phyloP scores from a whole-genome alignment of 2,113 vertebrate genomes.

The Ciconia maguari region DNA sequence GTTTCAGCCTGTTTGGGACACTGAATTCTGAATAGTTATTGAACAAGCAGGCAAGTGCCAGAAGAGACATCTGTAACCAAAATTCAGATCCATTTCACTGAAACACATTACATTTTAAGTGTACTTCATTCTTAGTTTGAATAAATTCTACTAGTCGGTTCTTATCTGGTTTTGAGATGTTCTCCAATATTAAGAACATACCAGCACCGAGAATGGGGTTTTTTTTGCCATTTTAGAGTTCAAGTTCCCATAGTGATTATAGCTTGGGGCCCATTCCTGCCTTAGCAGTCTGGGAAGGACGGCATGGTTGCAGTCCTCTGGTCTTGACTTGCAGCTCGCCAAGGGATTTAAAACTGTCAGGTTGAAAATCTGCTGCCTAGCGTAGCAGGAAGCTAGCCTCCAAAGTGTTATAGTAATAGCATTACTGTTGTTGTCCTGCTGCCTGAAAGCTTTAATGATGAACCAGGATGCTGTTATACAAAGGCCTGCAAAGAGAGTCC shows the following conservation, averaged over 20 bases:
- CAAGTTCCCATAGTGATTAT: not conserved
- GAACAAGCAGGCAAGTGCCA: not conserved
- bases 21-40: not conserved
- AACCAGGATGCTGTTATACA: not conserved
- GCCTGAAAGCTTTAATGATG: not conserved
- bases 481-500: not conserved
- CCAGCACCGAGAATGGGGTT: not conserved
- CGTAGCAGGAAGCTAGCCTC: not conserved
- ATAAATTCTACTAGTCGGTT: not conserved
- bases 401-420: not conserved
- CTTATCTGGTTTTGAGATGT: not conserved
- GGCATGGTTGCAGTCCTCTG: not conserved
- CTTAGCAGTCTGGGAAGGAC: not conserved
- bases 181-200: not conserved
- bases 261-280: not conserved
- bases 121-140: not conserved
- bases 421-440: not conserved
- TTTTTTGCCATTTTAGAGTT: not conserved
- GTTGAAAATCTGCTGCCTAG: not conserved
- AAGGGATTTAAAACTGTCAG: not conserved
- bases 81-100: not conserved
- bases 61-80: not conserved
- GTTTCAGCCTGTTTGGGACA: not conserved
- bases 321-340: not conserved
- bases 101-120: not conserved